A percentile compares a stretch with the other conserved stretches of the same genome.
These are phyloP conservation scores for Psettodes erumei DNA, from an alignment of 2,113 vertebrate species.

Conservation along the genomic window DNA sequence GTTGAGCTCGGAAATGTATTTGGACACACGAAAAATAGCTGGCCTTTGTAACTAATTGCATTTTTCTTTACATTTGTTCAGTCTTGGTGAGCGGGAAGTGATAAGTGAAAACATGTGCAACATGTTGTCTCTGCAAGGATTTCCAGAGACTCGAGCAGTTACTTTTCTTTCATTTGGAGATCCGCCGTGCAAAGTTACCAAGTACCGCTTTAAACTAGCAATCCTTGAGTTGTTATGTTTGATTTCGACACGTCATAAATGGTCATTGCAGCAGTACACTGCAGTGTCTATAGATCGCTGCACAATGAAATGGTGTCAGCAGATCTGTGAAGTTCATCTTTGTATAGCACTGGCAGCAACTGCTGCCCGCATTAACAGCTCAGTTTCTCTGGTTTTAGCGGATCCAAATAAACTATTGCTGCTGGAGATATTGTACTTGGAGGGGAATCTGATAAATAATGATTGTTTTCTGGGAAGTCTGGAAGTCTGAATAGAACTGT, in stretches of 20 bases:
- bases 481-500: background rate
- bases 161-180: background rate
- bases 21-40: background rate
- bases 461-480: too few relatives aligned
- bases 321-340: constrained; percentile 44
- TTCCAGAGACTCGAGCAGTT: constrained; percentile 11
- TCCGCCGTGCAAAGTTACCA: constrained; percentile 22
- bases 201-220: constrained; percentile 8
- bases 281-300: constrained; percentile 45
- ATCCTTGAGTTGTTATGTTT: constrained; percentile 39
- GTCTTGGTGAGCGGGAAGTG: background rate
- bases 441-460: too few relatives aligned
- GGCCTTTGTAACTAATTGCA: background rate
- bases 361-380: constrained; percentile 9
- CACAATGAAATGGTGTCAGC: constrained; percentile 53
- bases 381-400: constrained; percentile 7
- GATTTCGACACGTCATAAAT: constrained; percentile 52
- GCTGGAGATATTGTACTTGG: too few relatives aligned
- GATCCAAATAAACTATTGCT: constrained; percentile 11
- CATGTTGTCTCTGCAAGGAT: constrained; percentile 9
- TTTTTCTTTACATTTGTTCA: background rate
- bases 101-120: background rate
- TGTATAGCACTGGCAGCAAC: constrained; percentile 26
- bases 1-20: background rate
- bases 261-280: constrained; percentile 43